Conservation (phyloP, 2,113 vertebrate genomes). For the Potamarius usumacintae region DNA sequence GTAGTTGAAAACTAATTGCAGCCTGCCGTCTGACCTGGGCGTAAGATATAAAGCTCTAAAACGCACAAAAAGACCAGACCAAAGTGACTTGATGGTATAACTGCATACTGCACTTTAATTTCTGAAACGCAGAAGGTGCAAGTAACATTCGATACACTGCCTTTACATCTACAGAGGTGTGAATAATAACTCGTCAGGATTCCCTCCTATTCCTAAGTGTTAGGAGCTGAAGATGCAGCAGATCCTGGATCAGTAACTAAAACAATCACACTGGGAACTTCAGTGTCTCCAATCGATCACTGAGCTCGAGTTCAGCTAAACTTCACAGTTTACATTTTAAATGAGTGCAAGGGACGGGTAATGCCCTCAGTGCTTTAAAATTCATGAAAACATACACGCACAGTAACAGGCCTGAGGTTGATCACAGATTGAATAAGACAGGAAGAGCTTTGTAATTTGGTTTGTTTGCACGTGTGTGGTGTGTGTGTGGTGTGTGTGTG, state of each 20-base stretch:
- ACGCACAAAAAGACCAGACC: background rate
- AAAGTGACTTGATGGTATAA: background rate
- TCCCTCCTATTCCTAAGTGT: background rate
- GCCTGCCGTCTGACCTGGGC: too few relatives aligned
- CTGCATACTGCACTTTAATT: constrained; percentile 28
- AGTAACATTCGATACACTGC: background rate
- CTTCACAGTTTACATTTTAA: constrained; percentile 15
- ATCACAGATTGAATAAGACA: background rate
- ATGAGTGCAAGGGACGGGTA: background rate
- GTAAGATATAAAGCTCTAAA: background rate
- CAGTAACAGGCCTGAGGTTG: constrained; percentile 20
- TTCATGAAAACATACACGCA: background rate
- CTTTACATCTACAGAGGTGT: background rate
- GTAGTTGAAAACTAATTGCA: too few relatives aligned
- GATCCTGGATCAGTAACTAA: constrained; percentile 12
- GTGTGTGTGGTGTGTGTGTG: constrained; percentile 24
- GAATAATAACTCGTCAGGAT: background rate
- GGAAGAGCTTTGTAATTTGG: background rate
- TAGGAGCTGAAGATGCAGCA: background rate
- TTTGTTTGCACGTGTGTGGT: background rate
- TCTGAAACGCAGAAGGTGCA: background rate
- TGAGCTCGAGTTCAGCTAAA: background rate
- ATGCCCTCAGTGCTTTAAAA: background rate
- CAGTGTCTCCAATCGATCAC: background rate
- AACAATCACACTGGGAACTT: background rate